Conservation (phyloP, 2,888 invertebrate species). For the Brenthis daphne region DNA sequence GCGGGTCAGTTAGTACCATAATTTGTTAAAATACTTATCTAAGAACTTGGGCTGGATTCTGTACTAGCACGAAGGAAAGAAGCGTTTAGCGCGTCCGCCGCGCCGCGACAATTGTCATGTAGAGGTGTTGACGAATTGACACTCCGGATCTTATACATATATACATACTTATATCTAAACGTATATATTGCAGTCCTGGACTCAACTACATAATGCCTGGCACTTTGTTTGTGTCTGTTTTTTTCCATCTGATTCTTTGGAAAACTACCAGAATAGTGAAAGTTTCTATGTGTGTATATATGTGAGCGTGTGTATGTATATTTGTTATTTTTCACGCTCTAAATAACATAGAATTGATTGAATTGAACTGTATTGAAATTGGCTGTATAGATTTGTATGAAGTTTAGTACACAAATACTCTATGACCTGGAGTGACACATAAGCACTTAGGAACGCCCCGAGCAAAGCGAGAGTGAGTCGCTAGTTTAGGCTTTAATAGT, state of each 20-base stretch:
- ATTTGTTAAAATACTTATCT: conserved; percentile 2
- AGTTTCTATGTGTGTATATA: not conserved
- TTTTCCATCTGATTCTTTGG: no score
- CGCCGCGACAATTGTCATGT: conserved; percentile 45
- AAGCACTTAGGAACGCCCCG: not conserved
- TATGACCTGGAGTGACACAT: not conserved
- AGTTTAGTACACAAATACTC: no score
- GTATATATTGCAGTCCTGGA: no score
- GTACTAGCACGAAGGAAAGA: conserved; percentile 50
- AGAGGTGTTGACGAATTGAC: conserved; percentile 40
- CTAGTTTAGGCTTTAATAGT: no score
- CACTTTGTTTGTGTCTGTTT: no score
- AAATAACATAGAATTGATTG: no score
- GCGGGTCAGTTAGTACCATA: no score
- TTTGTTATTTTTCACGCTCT: no score
- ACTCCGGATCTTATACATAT: conserved; percentile 7
- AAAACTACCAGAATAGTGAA: not conserved
- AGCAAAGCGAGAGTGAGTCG: not conserved
- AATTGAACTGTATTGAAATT: no score
- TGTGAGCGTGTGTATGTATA: not conserved
- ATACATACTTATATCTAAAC: no score
- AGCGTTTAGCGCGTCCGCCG: conserved; percentile 56
- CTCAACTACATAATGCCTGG: no score
- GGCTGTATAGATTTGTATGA: no score
- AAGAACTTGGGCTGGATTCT: conserved; percentile 37